These are phyloP conservation scores for Tichodroma muraria DNA, from an alignment of 2,113 vertebrate genomes.

Conservation along the genomic window DNA sequence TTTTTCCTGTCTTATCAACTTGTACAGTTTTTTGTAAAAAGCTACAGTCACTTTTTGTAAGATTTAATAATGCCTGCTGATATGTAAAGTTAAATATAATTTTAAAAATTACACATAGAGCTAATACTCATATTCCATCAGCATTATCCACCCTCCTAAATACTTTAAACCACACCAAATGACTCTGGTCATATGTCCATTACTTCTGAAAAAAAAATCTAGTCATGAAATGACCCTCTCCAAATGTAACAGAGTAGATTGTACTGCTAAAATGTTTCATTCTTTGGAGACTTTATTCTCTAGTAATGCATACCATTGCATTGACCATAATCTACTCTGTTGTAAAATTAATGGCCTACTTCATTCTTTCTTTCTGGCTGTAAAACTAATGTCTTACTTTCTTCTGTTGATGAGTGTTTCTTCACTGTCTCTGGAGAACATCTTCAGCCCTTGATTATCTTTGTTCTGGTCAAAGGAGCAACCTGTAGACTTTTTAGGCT, in stretches of 20 bases:
- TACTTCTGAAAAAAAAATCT: not conserved
- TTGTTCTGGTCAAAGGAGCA: conserved; percentile 61
- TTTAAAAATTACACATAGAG: not conserved
- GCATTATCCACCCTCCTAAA: not conserved
- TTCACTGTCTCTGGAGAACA: conserved; percentile 48
- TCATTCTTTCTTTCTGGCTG: conserved; percentile 66
- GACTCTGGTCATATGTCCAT: not conserved
- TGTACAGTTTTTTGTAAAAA: not conserved
- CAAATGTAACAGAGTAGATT: not conserved
- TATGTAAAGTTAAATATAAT: not conserved
- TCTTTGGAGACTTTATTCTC: not conserved
- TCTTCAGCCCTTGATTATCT: conserved; percentile 69
- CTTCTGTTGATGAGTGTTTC: conserved; percentile 74
- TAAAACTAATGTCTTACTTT: conserved; percentile 79
- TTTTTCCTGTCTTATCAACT: not conserved
- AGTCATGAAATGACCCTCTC: not conserved
- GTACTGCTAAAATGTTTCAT: not conserved
- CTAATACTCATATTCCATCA: not conserved
- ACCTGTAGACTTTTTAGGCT: conserved; percentile 42
- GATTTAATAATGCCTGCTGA: not conserved
- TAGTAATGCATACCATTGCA: not conserved
- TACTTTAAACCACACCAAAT: not conserved
- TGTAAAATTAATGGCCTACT: conserved; percentile 66
- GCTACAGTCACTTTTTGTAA: not conserved
- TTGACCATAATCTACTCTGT: conserved; percentile 22